Percentiles rank a stretch among this genome's conserved stretches.
Conservation (phyloP, 2,113 vertebrate genomes). For the Asarcornis scutulata region DNA sequence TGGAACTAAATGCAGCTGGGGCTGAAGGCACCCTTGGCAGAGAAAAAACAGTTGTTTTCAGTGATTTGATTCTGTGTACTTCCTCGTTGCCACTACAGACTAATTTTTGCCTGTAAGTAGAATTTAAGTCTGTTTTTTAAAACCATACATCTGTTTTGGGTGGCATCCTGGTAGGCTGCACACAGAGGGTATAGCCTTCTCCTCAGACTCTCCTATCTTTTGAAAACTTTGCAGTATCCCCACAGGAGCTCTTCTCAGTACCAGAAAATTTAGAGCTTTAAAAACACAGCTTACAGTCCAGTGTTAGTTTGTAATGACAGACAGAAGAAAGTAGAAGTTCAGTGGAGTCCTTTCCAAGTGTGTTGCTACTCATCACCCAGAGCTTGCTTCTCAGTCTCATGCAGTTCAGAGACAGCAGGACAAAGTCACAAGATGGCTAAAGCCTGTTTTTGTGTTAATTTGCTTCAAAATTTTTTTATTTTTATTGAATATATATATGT, state of each 20-base stretch:
- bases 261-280: neutral
- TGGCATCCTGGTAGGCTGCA: neutral
- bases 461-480: neutral
- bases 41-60: constrained; percentile 53
- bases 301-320: neutral
- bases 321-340: constrained; percentile 2
- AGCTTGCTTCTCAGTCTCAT: neutral
- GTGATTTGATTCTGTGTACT: constrained; percentile 40
- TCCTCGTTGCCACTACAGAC: constrained; percentile 9
- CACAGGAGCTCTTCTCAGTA: constrained; percentile 7
- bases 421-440: neutral
- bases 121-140: constrained; percentile 28
- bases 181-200: neutral
- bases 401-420: neutral
- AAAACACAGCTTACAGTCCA: constrained; percentile 2
- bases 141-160: neutral
- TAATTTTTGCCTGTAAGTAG: constrained; percentile 30
- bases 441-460: neutral
- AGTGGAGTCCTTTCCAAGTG: neutral
- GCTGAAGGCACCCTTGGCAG: constrained; percentile 50
- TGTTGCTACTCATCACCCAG: neutral
- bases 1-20: constrained; percentile 68
- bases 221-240: constrained; percentile 47
- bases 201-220: neutral
- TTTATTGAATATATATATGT: neutral